These are phyloP conservation scores for Calosoma granatense DNA, from an alignment of 1,140 invertebrate genomes.

Conservation along the genomic window DNA sequence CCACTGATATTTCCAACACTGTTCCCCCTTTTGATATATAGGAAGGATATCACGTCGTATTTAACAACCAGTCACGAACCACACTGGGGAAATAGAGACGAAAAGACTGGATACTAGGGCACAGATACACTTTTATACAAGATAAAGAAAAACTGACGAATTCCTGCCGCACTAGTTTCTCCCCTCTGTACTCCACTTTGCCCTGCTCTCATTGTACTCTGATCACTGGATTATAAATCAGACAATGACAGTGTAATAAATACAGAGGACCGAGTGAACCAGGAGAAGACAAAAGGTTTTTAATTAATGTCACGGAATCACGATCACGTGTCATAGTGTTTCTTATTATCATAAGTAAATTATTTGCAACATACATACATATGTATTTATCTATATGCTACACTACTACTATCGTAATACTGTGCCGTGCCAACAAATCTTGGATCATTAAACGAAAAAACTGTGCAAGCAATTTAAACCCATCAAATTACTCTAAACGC, in stretches of 20 bases:
- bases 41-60: too few relatives aligned
- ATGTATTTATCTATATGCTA: neutral
- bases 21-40: too few relatives aligned
- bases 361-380: neutral
- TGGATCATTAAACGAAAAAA: conserved; percentile 7
- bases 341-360: too few relatives aligned
- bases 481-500: conserved; percentile 4
- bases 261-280: neutral
- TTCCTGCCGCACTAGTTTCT: neutral
- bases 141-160: neutral
- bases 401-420: neutral
- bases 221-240: neutral
- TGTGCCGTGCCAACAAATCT: too few relatives aligned
- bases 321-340: too few relatives aligned
- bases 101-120: neutral
- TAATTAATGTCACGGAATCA: neutral
- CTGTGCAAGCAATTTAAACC: conserved; percentile 7
- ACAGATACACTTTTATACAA: neutral
- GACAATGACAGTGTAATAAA: neutral
- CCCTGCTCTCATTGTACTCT: neutral
- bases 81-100: neutral
- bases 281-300: neutral
- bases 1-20: too few relatives aligned
- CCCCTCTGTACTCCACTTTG: too few relatives aligned
- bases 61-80: too few relatives aligned